Evolutionary conservation across 2,888 invertebrate genomes (phyloP).

Genomic region (Perizoma flavofasciatum): DNA sequence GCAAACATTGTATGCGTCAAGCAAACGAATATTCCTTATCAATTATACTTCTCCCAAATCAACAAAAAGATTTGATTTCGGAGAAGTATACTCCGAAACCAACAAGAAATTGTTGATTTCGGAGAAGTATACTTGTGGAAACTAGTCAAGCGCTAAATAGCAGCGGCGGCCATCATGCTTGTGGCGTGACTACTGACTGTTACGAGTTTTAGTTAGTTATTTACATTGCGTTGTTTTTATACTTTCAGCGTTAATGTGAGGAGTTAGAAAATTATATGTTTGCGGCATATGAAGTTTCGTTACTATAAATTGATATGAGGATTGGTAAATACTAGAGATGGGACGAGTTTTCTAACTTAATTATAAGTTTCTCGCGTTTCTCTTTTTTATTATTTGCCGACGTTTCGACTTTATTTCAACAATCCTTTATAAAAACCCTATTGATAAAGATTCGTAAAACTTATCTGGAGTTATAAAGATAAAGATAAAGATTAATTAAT

Average conservation of each 20-base stretch:
- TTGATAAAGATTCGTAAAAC: too few relatives aligned
- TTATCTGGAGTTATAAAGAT: too few relatives aligned
- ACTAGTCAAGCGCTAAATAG: conserved; percentile 9
- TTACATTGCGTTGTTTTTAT: conserved; percentile 34
- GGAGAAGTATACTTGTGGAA: neutral
- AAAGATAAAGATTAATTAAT: too few relatives aligned
- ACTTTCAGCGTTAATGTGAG: conserved; percentile 37
- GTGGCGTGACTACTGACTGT: conserved; percentile 46
- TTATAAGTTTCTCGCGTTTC: neutral
- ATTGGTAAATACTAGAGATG: conserved; percentile 12
- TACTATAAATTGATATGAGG: conserved; percentile 15
- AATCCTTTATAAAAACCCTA: too few relatives aligned
- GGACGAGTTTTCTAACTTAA: too few relatives aligned
- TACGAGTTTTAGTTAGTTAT: conserved; percentile 38
- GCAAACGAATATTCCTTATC: too few relatives aligned
- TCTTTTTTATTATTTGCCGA: too few relatives aligned
- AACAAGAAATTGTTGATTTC: conserved; percentile 1
- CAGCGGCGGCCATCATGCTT: conserved; percentile 15
- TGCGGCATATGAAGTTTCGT: conserved; percentile 17
- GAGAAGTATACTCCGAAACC: too few relatives aligned
- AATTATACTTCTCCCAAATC: too few relatives aligned
- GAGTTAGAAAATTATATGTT: conserved; percentile 37
- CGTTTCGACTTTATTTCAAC: neutral
- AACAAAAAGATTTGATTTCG: too few relatives aligned
- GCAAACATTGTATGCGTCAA: too few relatives aligned